phyloP scores from a whole-genome alignment of 2,113 vertebrate genomes.

The Varanus salvator region DNA sequence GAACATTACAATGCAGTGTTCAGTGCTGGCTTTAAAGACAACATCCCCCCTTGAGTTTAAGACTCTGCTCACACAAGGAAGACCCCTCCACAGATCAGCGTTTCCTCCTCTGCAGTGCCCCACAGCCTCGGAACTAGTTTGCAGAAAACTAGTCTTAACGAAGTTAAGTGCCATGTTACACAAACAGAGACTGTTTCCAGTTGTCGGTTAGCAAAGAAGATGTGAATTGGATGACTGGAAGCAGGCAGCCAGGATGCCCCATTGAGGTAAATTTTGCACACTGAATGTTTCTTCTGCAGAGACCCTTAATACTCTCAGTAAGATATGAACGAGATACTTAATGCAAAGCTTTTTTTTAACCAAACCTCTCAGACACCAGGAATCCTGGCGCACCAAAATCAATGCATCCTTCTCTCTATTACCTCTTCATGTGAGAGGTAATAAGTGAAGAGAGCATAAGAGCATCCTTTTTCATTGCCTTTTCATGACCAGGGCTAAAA shows the following conservation, averaged over 20 bases:
- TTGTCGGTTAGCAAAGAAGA: background rate
- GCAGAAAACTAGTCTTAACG: background rate
- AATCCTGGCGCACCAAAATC: constrained; percentile 47
- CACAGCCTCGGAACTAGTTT: background rate
- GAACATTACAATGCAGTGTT: too few species aligned
- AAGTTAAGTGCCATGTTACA: background rate
- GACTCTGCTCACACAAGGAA: too few species aligned
- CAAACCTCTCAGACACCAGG: constrained; percentile 40
- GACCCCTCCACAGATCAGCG: background rate
- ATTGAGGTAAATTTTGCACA: background rate
- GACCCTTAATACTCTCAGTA: background rate
- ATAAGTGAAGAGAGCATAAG: background rate
- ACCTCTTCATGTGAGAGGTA: accelerated
- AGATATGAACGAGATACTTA: constrained; percentile 11
- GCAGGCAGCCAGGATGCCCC: background rate
- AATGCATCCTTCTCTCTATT: constrained; percentile 49
- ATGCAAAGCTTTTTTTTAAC: constrained; percentile 35
- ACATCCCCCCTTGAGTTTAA: too few species aligned
- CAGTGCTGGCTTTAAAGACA: too few species aligned
- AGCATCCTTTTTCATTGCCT: background rate
- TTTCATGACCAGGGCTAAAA: background rate
- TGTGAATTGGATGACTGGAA: background rate
- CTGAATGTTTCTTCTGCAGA: background rate
- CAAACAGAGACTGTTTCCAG: background rate
- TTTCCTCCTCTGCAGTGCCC: background rate